These are phyloP conservation scores for Esox masquinongy DNA, from an alignment of 2,797 vertebrate species.

Conservation along the genomic window DNA sequence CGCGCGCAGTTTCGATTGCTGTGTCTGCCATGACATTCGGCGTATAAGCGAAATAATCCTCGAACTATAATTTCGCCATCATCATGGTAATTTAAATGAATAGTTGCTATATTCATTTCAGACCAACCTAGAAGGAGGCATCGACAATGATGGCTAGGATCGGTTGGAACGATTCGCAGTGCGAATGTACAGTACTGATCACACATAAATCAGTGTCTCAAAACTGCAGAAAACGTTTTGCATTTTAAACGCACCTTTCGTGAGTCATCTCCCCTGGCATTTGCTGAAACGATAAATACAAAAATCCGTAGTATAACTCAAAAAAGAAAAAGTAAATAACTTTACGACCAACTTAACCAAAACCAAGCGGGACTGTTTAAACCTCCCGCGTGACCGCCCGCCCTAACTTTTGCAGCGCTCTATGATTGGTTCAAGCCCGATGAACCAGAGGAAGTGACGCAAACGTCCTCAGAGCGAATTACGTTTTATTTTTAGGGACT, in stretches of 20 bases:
- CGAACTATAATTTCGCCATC: neutral
- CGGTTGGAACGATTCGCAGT: neutral
- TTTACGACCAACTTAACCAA: neutral
- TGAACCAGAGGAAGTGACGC: no score
- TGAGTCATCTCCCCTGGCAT: slow-evolving; percentile 29
- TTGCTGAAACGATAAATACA: neutral
- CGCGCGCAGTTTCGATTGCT: neutral
- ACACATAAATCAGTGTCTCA: rapidly evolving
- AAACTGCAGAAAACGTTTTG: neutral
- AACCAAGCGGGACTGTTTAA: slow-evolving; percentile 12
- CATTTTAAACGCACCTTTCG: slow-evolving; percentile 39
- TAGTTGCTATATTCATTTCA: neutral
- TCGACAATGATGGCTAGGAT: neutral
- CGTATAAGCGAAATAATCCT: neutral
- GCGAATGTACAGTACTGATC: neutral
- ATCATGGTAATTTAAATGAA: neutral
- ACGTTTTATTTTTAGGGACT: no score
- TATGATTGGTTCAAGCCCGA: neutral
- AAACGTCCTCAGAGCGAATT: no score
- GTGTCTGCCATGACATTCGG: neutral
- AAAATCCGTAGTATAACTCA: neutral
- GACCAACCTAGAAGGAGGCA: neutral
- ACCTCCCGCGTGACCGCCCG: slow-evolving; percentile 14
- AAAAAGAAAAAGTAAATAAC: neutral
- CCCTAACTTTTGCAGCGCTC: neutral